Conservation (phyloP, 2,113 vertebrate species). For the Peromyscus leucopus region DNA sequence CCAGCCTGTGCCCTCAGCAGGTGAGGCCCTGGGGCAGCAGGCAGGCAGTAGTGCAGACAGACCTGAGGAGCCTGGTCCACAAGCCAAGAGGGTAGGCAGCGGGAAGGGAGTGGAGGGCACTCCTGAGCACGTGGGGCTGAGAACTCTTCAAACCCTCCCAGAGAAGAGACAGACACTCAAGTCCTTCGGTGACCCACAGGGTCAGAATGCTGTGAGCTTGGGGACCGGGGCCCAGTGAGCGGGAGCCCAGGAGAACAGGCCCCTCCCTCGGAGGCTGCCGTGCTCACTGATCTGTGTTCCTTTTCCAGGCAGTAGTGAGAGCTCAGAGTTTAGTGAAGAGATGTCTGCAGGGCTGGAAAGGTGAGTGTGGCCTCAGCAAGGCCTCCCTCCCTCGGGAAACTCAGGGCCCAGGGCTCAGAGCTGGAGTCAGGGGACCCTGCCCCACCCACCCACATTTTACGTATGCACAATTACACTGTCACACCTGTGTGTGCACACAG, state of each 20-base stretch:
- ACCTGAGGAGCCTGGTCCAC: background rate
- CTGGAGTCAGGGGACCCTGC: slow-evolving; percentile 38
- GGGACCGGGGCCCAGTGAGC: background rate
- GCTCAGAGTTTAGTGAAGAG: slow-evolving; percentile 96
- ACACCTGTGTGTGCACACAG: background rate
- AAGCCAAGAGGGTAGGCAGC: background rate
- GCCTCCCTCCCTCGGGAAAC: slow-evolving; percentile 60
- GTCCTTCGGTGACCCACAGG: background rate
- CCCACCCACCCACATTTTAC: background rate
- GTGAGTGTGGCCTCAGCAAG: slow-evolving; percentile 88
- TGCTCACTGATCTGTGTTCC: slow-evolving; percentile 85
- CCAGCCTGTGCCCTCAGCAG: background rate
- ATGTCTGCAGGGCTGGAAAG: slow-evolving; percentile 94
- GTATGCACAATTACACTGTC: background rate
- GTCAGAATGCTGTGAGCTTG: background rate
- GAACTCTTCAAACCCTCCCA: background rate
- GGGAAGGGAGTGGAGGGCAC: background rate
- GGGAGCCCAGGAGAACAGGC: background rate
- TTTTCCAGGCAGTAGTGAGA: slow-evolving; percentile 96
- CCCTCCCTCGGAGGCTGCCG: background rate
- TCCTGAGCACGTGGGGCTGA: background rate
- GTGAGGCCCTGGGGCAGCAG: background rate
- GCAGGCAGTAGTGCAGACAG: background rate
- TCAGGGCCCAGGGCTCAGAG: slow-evolving; percentile 33
- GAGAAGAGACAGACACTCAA: background rate